Evolutionary conservation across 2,113 vertebrate species (phyloP), one percentile per base, ranked within the genome.

Genomic region (Asarcornis scutulata): DNA sequence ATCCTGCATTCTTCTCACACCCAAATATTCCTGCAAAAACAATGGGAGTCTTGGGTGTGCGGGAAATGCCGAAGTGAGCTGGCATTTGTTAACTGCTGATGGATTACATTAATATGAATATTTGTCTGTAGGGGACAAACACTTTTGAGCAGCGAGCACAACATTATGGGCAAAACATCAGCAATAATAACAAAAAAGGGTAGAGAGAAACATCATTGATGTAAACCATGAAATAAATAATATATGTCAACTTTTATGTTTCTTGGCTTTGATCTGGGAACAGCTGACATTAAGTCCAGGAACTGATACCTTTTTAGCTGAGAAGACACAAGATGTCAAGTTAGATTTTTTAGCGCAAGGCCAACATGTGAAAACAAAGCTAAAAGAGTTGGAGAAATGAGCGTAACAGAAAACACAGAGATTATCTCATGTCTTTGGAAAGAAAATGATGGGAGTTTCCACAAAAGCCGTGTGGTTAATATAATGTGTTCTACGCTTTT

Each of bases 231-330:
- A 97, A 95, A 97, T 97, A 97, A 97, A 97, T 97, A 97, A 97
- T 97, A 97, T 94, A 97, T 97, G 91, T 96, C 92, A 94, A 96
- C 96, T 96, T 97, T 97, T 97, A 97, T 97, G 96, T 97, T 97
- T 88, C 83, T 91, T 89, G 93, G 66, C 91, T 97, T 97, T 97
- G 95, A 97, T 97, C 97, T 92, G 88, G 53, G 53, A 94, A 80
- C 88, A 88, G 91, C 95, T 97, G 97, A 97, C 96, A 96, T 86
- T 94, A 94, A 94, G 94, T 95, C 95, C 96, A 93, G 93, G 89
- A 96, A 86, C 3, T 81, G 90, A 92, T 93, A 95, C 94, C 93
- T 96, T 97, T 96, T 97, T 90, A 97, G 94, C 82, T 93, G 91
- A 95, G 90, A 89, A 96, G 96, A 97, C 73, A 93, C 63, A 78